These are phyloP conservation scores for Deilephila porcellus DNA, from an alignment of 2,888 invertebrate genomes.

Conservation along the genomic window DNA sequence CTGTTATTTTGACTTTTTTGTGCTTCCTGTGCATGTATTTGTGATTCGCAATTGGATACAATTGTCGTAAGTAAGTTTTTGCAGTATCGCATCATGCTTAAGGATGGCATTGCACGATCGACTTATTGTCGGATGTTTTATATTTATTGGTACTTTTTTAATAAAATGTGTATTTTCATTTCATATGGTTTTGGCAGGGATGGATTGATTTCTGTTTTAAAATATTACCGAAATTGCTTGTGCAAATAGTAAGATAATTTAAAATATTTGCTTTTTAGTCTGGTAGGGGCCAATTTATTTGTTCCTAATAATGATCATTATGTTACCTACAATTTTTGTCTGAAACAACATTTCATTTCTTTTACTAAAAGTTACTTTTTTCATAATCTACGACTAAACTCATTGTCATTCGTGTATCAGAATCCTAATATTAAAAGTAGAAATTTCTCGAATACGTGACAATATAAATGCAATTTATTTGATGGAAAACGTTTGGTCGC, in stretches of 20 bases:
- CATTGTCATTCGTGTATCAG: neutral
- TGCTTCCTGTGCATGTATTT: conserved; percentile 10
- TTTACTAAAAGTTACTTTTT: too few relatives aligned
- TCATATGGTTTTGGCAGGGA: neutral
- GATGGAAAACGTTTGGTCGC: neutral
- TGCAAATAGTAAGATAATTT: too few relatives aligned
- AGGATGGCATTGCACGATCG: neutral
- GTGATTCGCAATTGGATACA: neutral
- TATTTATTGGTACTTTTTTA: too few relatives aligned
- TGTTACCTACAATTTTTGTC: too few relatives aligned
- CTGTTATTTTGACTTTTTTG: neutral
- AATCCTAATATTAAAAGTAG: neutral
- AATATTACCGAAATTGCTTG: too few relatives aligned
- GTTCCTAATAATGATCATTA: too few relatives aligned
- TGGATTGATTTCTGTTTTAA: too few relatives aligned
- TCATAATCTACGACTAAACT: neutral
- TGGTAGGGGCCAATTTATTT: too few relatives aligned
- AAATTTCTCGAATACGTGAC: neutral
- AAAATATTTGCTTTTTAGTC: too few relatives aligned
- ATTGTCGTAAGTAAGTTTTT: conserved; percentile 2
- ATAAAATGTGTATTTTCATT: too few relatives aligned
- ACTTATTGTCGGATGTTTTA: neutral
- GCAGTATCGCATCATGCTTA: neutral
- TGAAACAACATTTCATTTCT: too few relatives aligned
- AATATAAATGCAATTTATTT: conserved; percentile 19